A percentile compares a stretch with the other conserved stretches of the same genome.
These are phyloP conservation scores for Parus major DNA, from an alignment of 2,113 vertebrate genomes.

Conservation along the genomic window DNA sequence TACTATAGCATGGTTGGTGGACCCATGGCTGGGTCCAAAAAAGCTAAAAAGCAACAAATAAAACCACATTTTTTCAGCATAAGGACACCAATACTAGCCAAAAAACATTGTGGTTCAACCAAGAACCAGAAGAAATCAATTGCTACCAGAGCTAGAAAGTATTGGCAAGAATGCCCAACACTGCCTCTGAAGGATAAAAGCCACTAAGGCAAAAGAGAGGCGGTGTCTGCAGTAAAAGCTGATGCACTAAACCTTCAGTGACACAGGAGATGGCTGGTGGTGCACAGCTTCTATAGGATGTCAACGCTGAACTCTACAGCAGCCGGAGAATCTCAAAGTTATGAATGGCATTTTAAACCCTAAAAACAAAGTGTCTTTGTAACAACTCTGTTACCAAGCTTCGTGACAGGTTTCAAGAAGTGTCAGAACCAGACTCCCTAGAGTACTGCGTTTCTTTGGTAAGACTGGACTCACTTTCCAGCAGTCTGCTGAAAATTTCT, in stretches of 20 bases:
- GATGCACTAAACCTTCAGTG: background rate
- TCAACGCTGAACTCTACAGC: accelerated
- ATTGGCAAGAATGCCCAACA: background rate
- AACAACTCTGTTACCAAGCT: background rate
- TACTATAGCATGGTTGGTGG: background rate
- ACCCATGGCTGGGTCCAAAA: background rate
- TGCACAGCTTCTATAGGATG: background rate
- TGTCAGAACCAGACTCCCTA: background rate
- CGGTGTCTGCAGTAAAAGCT: background rate
- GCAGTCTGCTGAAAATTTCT: background rate
- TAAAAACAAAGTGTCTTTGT: background rate
- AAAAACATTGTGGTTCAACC: background rate
- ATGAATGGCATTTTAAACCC: background rate
- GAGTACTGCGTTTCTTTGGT: background rate
- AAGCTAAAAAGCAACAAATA: background rate
- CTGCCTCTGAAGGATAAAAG: background rate
- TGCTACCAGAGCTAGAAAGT: background rate
- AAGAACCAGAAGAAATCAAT: background rate
- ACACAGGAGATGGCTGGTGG: background rate
- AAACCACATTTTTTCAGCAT: background rate
- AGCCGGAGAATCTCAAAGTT: background rate
- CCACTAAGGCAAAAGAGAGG: background rate
- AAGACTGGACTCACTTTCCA: background rate
- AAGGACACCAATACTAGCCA: background rate
- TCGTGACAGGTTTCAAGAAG: background rate